A percentile compares a stretch with the other conserved stretches of the same genome.
Conservation (phyloP, 1,140 invertebrate genomes). For the Micrasema minimum region DNA sequence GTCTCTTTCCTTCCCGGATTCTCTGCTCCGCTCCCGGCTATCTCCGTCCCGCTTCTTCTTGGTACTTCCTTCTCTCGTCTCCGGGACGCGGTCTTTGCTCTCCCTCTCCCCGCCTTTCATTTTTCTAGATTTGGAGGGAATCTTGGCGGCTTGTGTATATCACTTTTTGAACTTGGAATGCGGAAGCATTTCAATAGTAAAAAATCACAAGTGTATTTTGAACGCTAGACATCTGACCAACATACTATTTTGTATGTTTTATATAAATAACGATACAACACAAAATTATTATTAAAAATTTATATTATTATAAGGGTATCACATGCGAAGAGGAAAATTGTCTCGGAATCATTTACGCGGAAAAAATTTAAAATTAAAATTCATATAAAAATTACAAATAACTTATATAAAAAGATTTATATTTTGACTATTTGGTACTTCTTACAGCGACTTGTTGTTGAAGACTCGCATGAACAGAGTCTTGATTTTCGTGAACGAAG, state of each 20-base stretch:
- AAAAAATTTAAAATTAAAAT: conserved; percentile 25
- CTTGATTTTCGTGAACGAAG: conserved; percentile 49
- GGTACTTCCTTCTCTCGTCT: conserved; percentile 4
- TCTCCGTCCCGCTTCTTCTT: conserved; percentile 35
- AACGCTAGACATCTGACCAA: not conserved
- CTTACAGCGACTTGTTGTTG: conserved; percentile 39
- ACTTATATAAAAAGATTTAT: conserved; percentile 21
- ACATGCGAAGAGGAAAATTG: not conserved
- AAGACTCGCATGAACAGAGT: conserved; percentile 46
- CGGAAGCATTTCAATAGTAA: conserved; percentile 22
- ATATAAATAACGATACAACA: not conserved
- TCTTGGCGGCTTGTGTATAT: conserved; percentile 34
- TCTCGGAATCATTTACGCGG: not conserved
- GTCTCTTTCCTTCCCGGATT: conserved; percentile 26
- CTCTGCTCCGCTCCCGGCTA: conserved; percentile 40
- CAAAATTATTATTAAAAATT: conserved; percentile 9
- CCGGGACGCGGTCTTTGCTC: conserved; percentile 17
- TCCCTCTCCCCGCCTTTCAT: conserved; percentile 44
- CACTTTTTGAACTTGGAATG: conserved; percentile 24
- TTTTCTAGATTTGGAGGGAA: conserved; percentile 49
- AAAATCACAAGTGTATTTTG: conserved; percentile 6
- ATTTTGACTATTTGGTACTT: conserved; percentile 16
- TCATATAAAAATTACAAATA: conserved; percentile 19
- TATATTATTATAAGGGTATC: conserved; percentile 9
- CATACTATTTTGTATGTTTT: conserved; percentile 12